Percentiles rank a stretch among this genome's conserved stretches.
Evolutionary conservation across 2,113 vertebrate genomes (phyloP).

Genomic region (Baryphthengus martii): DNA sequence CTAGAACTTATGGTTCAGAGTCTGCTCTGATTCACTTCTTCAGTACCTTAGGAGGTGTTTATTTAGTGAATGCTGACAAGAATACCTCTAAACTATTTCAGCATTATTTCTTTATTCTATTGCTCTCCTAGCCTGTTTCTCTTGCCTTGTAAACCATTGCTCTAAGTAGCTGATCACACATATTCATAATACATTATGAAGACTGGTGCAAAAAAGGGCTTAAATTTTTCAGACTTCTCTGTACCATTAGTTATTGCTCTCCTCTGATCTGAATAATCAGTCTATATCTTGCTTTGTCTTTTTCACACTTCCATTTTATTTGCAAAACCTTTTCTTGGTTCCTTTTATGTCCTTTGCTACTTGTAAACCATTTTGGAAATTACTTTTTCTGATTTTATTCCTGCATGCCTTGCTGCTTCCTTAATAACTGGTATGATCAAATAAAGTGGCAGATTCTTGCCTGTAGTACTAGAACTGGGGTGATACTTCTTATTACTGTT

Average conservation of each 20-base stretch:
- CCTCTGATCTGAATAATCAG: not conserved
- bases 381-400: not conserved
- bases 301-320: not conserved
- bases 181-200: not conserved
- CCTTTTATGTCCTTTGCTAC: not conserved
- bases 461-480: not conserved
- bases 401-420: not conserved
- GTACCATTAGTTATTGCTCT: not conserved
- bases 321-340: not conserved
- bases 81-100: not conserved
- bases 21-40: not conserved
- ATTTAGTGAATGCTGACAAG: not conserved
- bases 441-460: not conserved
- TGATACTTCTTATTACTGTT: not conserved
- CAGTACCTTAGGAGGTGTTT: not conserved
- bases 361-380: not conserved
- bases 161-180: not conserved
- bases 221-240: not conserved
- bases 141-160: not conserved
- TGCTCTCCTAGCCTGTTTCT: not conserved
- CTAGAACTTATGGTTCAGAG: not conserved
- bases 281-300: not conserved
- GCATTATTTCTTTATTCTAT: not conserved
- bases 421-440: not conserved
- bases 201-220: not conserved